Base-by-base conservation (phyloP, 2,888 invertebrate species). In the Meiosimyza platycephala region DNA sequence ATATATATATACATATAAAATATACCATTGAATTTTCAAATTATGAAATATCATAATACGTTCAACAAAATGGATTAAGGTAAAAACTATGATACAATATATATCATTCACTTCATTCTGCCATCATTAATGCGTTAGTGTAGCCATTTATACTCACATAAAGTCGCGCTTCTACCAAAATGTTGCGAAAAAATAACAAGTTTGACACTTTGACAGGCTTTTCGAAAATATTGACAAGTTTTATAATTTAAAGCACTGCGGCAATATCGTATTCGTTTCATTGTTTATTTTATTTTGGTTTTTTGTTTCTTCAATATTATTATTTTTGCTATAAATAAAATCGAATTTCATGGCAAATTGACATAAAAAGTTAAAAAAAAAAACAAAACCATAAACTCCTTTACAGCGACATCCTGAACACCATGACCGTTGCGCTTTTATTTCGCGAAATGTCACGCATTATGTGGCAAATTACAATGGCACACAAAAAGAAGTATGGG, bases 121-220 rank as follows among this genome's bases (percentile, higher is more conserved):
- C 40, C 40, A 40, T 7, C 9, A 40, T 40, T 40, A 40, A 40
- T 40, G 40, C 6, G 6, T 1, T 9, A 40, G 40, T 40, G 40
- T 9, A 7, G 40, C 40, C 40, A 40, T 40, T 40, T 40, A 40
- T 9, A 1, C 40, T 40, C 9, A 18, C 16, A 55, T 6, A n/a
- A n/a, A 55, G 11, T 18, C 11, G 55, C 18, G 55, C 55, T 2
- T 4, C n/a, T n/a, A n/a, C 55, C 40, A 55, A 55, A 55, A 55
- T 13, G 55, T 1, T 6, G 1, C 9, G 5, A 13, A 18, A 55
- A 55, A 55, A 55, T 55, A 11, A 55, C 55, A 18, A 6, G 11
- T 55, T 55, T 55, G 55, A 55, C 55, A 55, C 18, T 18, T 55
- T 55, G 55, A 55, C 55, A 55, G 55, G 11, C n/a, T 18, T 57